A percentile compares a stretch with the other conserved stretches of the same genome.
These are phyloP conservation scores for Geodia barretti DNA, from an alignment of 37 sponge, comb jelly and placozoan genomes.

Conservation along the genomic window DNA sequence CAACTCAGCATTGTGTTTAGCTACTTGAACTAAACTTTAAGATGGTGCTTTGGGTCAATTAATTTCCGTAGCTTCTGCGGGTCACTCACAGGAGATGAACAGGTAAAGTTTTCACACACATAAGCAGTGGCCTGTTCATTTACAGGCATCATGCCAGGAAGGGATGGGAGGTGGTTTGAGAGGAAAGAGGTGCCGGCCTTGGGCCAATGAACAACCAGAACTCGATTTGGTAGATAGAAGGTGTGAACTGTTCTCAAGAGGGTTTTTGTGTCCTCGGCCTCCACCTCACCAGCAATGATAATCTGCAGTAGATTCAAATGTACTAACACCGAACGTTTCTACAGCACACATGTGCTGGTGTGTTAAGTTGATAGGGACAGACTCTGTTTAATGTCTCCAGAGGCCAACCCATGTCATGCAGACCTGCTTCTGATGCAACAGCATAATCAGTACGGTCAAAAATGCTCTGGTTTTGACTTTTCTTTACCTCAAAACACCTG, in stretches of 20 bases:
- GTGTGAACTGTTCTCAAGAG: constrained; percentile 44
- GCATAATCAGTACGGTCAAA: not conserved
- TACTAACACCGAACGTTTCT: not conserved
- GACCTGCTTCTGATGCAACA: too few species aligned
- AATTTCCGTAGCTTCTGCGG: constrained; percentile 13
- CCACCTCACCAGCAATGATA: constrained; percentile 44
- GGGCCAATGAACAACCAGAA: constrained; percentile 46
- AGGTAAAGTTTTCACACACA: constrained; percentile 66
- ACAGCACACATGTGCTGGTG: not conserved
- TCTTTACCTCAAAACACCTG: not conserved
- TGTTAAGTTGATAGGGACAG: too few species aligned
- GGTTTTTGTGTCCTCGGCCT: constrained; percentile 24
- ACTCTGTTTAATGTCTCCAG: too few species aligned
- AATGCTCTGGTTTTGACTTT: not conserved
- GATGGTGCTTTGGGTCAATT: constrained; percentile 14
- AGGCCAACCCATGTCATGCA: too few species aligned
- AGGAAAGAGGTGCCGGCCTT: constrained; percentile 9
- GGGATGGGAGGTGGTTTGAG: constrained; percentile 13
- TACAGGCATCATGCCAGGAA: constrained; percentile 22
- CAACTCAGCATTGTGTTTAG: too few species aligned
- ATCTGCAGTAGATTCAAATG: constrained; percentile 9
- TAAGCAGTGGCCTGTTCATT: constrained; percentile 66
- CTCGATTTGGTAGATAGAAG: constrained; percentile 39
- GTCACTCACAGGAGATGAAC: constrained; percentile 46
- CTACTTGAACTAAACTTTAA: too few species aligned